phyloP scores from a whole-genome alignment of 2,888 invertebrate genomes.

The Idaea straminata region DNA sequence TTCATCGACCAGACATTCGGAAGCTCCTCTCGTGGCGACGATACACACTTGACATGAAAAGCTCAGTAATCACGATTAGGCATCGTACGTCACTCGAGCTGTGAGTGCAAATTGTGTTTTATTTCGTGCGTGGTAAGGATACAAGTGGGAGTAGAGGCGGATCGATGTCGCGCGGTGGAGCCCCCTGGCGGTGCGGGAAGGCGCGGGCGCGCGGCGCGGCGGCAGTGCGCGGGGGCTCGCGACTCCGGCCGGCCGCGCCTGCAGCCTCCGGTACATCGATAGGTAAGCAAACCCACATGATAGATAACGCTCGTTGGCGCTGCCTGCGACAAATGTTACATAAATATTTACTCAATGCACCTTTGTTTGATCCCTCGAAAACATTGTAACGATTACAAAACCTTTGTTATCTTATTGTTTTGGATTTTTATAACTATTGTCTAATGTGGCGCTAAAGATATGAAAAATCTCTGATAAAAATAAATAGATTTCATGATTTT shows the following conservation, averaged over 20 bases:
- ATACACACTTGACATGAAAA: conserved; percentile 32
- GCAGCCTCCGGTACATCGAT: conserved; percentile 20
- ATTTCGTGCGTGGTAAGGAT: conserved; percentile 33
- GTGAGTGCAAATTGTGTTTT: conserved; percentile 37
- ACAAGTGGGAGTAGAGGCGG: conserved; percentile 41
- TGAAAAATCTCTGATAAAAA: background rate
- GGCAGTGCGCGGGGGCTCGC: conserved; percentile 45
- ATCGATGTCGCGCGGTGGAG: conserved; percentile 61
- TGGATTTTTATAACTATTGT: background rate
- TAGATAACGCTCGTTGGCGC: conserved; percentile 29
- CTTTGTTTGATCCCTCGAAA: background rate
- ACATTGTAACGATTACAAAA: background rate
- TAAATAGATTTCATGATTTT: background rate
- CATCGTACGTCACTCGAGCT: conserved; percentile 36
- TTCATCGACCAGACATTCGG: conserved; percentile 2
- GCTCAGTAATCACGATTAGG: conserved; percentile 51
- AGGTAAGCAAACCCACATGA: conserved; percentile 44
- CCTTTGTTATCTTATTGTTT: conserved; percentile 2
- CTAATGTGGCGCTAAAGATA: background rate
- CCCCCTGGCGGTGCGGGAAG: conserved; percentile 44
- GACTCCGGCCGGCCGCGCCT: conserved; percentile 49
- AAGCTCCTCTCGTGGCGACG: conserved; percentile 22
- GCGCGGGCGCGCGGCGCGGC: too few species aligned
- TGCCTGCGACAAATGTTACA: conserved; percentile 13
- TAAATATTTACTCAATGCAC: conserved; percentile 20